Percentiles rank a stretch among this genome's conserved stretches.
Conservation (phyloP, 2,888 invertebrate species). For the Branchipolynoe longqiensis region DNA sequence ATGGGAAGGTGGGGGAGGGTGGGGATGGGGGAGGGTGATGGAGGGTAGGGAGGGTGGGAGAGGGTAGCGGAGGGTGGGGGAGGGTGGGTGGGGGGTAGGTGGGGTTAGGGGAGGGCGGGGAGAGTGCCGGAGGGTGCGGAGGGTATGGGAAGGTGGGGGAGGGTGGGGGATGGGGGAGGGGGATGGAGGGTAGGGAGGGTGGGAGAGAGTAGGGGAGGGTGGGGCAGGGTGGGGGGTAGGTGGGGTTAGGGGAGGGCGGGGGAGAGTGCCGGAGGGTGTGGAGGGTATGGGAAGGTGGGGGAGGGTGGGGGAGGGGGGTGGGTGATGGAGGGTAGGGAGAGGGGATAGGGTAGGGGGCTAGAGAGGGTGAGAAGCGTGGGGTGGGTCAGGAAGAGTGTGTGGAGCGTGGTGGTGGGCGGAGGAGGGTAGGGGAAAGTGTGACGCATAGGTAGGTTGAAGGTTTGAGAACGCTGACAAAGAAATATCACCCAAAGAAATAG, state of each 20-base stretch:
- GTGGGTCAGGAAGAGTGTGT: no score
- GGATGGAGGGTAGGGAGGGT: slow-evolving; percentile 10
- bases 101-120: no score
- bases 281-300: background rate
- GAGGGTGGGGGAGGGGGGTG: background rate
- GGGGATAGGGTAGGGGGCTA: no score
- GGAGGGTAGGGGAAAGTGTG: no score
- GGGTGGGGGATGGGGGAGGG: background rate
- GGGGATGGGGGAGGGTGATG: background rate
- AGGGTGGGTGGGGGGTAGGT: background rate
- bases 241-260: background rate
- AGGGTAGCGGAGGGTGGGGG: background rate
- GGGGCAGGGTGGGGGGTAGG: background rate
- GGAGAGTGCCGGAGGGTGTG: background rate
- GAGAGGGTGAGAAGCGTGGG: background rate
- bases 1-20: background rate
- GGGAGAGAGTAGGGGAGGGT: background rate
- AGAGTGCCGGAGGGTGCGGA: no score
- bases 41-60: background rate
- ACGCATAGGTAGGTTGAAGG: no score
- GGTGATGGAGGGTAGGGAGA: background rate
- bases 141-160: no score
- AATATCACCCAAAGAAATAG: no score
- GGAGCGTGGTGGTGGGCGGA: no score
- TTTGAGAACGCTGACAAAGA: no score